Conservation (phyloP, 2,797 vertebrate species). For the Spinus pinus region DNA sequence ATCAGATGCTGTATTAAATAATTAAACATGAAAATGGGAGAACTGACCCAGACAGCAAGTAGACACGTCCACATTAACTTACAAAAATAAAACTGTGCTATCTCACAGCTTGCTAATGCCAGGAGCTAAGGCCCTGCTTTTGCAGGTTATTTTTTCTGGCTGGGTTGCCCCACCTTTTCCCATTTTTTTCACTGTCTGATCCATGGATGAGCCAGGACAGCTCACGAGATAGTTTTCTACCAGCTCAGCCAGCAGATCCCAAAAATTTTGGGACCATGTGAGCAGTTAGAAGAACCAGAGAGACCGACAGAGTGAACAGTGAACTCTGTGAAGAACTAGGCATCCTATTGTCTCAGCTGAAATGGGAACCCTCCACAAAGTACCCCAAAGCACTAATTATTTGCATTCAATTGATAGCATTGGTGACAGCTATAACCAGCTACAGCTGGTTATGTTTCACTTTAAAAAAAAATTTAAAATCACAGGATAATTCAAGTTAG, state of each 20-base stretch:
- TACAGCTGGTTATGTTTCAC: neutral
- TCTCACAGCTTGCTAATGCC: neutral
- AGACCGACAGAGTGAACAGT: neutral
- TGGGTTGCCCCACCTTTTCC: neutral
- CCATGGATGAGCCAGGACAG: neutral
- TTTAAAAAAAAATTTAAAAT: neutral
- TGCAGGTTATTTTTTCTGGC: neutral
- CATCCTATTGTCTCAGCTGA: neutral
- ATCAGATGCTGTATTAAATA: neutral
- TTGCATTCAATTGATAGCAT: neutral
- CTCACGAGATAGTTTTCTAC: neutral
- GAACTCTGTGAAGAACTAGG: neutral
- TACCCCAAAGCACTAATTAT: neutral
- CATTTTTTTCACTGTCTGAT: neutral
- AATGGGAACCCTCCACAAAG: neutral
- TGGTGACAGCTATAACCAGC: neutral
- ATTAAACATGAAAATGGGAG: neutral
- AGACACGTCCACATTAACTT: neutral
- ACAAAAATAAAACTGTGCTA: neutral
- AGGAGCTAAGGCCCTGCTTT: neutral
- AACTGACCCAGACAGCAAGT: neutral
- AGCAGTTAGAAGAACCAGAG: neutral
- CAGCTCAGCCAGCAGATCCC: neutral
- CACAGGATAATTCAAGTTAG: neutral
- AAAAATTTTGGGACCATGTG: neutral